Base-by-base conservation (phyloP, 2,888 invertebrate genomes). In the Lacanobia oleracea region DNA sequence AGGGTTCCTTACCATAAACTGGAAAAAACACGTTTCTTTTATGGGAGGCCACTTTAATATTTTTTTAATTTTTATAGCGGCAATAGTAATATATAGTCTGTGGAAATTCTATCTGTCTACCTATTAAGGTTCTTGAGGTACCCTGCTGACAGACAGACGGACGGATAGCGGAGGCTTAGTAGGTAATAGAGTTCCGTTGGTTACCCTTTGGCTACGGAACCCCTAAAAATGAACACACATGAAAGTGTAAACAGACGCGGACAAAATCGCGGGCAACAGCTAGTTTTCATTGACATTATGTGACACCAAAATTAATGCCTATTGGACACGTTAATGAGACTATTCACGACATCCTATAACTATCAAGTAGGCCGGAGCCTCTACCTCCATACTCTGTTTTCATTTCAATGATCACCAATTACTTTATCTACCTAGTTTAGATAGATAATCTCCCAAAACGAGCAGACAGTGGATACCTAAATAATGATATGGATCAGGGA, bases 401-500 rank as follows among this genome's bases (percentile, higher is more conserved):
- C 21, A 40, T 59, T 59, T 40, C 59, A 40, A 21, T 59, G 59
- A 40, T 59, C 16, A 59, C 59, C 37, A 59, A 59, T 14, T 21
- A 40, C 40, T 21, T 37, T 59, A n/a, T 12, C 33, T 57, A 21
- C 8, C 14, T 16, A 37, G n/a, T 37, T n/a, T 33, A 33, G 56
- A 59, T 21, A 40, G 40, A 40, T 40, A 59, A 40, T 59, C 21
- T 40, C 14, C 14, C 16, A 40, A 40, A 59, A 59, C 40, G 59
- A 23, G 53, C 23, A 67, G 60, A 45, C 48, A 60, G 9, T 71
- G 33, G 50, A 37, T 50, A 50, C 21, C 23, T 61, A 57, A 68
- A 75, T 66, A 71, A 68, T 60, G 48, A 51, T 50, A 59, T 33
- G 74, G 70, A 74, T 61, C 66, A 56, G 23, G 23, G 57, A 59